phyloP scores from a whole-genome alignment of 2,797 vertebrate genomes.

The Columba guinea region DNA sequence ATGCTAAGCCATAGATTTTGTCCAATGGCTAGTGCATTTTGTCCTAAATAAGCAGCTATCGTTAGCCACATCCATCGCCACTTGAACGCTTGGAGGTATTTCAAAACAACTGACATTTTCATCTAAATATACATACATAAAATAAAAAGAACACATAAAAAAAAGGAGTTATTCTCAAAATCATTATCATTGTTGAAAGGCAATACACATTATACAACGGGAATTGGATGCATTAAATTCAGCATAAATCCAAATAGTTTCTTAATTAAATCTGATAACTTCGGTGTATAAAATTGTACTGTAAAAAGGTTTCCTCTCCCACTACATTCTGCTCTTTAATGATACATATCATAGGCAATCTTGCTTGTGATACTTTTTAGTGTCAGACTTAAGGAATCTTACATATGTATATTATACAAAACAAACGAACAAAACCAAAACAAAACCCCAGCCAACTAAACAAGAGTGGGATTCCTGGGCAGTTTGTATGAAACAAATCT shows the following conservation, averaged over 20 bases:
- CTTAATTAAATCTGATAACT: background rate
- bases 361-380: background rate
- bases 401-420: background rate
- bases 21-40: constrained; percentile 66
- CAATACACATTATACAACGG: background rate
- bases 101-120: constrained; percentile 57
- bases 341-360: background rate
- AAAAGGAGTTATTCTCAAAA: background rate
- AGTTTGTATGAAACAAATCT: background rate
- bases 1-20: constrained; percentile 73
- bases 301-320: background rate
- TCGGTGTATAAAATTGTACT: background rate
- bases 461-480: background rate
- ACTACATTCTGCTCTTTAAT: background rate
- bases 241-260: background rate
- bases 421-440: background rate
- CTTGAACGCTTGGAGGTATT: constrained; percentile 69
- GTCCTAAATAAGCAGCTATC: constrained; percentile 53
- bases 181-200: background rate
- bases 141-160: background rate
- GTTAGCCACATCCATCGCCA: constrained; percentile 67
- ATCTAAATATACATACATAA: constrained; percentile 40
- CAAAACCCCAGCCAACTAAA: background rate
- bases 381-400: background rate
- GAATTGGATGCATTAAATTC: background rate